These are phyloP conservation scores for Cephus rjabovi DNA, from an alignment of 2,888 invertebrate genomes.

Conservation along the genomic window DNA sequence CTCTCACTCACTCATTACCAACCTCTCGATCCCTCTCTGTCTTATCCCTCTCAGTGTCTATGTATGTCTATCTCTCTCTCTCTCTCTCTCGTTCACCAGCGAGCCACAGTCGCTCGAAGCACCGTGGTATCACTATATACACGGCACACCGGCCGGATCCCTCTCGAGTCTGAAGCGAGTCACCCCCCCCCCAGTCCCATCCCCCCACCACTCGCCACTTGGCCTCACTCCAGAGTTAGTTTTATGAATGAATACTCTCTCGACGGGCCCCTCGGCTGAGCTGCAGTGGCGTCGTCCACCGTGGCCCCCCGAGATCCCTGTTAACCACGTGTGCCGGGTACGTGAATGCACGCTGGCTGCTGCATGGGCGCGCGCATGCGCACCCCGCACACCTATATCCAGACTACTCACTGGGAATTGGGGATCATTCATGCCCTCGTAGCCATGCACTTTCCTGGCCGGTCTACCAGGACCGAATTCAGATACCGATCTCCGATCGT, in stretches of 20 bases:
- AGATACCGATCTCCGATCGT: background rate
- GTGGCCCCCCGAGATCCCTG: background rate
- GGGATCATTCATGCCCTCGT: background rate
- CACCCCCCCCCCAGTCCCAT: background rate
- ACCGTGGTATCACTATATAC: background rate
- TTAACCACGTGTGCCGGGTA: background rate
- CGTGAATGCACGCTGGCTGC: conserved; percentile 16
- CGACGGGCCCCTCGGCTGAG: conserved; percentile 47
- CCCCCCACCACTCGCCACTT: conserved; percentile 15
- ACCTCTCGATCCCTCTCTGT: conserved; percentile 4
- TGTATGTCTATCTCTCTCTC: too few species aligned
- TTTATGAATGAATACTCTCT: conserved; percentile 71
- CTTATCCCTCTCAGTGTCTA: background rate
- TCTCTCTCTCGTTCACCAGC: background rate
- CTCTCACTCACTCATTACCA: conserved; percentile 7
- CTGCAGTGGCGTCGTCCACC: conserved; percentile 25
- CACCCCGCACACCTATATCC: background rate
- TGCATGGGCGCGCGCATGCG: conserved; percentile 13
- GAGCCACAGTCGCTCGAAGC: background rate
- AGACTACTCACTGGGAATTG: background rate
- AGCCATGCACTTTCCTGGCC: background rate
- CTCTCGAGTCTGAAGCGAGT: conserved; percentile 30
- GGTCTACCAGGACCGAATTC: background rate
- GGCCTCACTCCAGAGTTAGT: conserved; percentile 49
- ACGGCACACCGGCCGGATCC: background rate